Conservation (phyloP, 2,888 invertebrate genomes). For the Synanthedon formicaeformis region DNA sequence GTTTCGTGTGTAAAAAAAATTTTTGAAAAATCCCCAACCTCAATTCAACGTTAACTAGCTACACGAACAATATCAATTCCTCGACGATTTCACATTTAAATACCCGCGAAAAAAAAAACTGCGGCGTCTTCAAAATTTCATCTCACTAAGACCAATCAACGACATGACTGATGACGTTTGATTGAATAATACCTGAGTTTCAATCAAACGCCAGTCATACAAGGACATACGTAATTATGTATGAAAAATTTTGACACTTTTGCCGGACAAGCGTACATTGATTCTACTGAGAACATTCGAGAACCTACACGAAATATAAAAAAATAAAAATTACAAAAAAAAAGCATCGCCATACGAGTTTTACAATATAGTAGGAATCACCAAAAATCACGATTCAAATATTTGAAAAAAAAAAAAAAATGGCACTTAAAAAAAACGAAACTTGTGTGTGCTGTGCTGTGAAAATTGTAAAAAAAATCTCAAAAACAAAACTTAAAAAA, state of each 20-base stretch:
- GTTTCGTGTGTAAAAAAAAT: too few relatives aligned
- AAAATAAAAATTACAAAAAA: background rate
- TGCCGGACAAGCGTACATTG: slow-evolving; percentile 59
- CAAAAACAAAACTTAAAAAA: slow-evolving; percentile 4
- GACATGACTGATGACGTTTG: background rate
- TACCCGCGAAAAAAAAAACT: background rate
- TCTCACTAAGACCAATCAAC: background rate
- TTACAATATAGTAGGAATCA: slow-evolving; percentile 31
- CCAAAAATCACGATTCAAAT: slow-evolving; percentile 31
- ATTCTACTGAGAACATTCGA: slow-evolving; percentile 64
- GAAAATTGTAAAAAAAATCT: too few relatives aligned
- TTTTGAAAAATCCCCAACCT: background rate
- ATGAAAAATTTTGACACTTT: slow-evolving; percentile 24
- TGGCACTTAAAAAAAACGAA: slow-evolving; percentile 44
- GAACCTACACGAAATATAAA: slow-evolving; percentile 45
- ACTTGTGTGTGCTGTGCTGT: slow-evolving; percentile 17
- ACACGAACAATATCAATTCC: background rate
- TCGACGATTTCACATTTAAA: background rate
- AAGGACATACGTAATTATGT: background rate
- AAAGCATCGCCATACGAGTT: slow-evolving; percentile 4
- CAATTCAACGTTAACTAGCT: background rate
- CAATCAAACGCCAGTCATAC: background rate
- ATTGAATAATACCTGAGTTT: background rate
- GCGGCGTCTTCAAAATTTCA: background rate
- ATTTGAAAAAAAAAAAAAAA: slow-evolving; percentile 17